A percentile compares a stretch with the other conserved stretches of the same genome.
Evolutionary conservation across 2,888 invertebrate genomes (phyloP).

Genomic region (Norana najaformis): DNA sequence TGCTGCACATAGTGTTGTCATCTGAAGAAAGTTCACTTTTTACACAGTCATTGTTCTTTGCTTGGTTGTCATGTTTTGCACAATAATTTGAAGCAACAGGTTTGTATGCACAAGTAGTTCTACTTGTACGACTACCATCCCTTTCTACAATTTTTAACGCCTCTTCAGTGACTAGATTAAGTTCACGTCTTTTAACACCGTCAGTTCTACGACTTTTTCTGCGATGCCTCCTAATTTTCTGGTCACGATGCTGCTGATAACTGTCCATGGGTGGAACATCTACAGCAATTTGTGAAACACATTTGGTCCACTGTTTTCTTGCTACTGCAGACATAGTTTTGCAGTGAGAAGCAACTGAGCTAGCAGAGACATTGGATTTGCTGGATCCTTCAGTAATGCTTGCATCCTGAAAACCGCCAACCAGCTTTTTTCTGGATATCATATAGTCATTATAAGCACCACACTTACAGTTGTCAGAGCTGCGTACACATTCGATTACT

Average conservation of each 20-base stretch:
- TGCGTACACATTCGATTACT: background rate
- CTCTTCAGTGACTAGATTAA: background rate
- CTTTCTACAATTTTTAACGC: background rate
- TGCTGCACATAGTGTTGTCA: background rate
- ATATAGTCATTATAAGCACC: background rate
- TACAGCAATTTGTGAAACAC: background rate
- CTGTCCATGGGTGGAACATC: background rate
- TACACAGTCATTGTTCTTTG: background rate
- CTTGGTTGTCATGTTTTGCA: background rate
- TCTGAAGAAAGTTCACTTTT: background rate
- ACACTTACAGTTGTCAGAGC: background rate
- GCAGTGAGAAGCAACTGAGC: background rate
- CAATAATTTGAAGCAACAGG: background rate
- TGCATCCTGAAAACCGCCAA: background rate
- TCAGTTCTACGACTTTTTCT: slow-evolving; percentile 18
- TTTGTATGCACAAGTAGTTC: background rate
- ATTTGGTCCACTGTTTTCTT: background rate
- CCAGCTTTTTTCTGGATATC: background rate
- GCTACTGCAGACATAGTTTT: background rate
- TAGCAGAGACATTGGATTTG: background rate
- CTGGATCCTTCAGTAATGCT: background rate
- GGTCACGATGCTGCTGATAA: background rate
- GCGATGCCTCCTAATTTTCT: background rate
- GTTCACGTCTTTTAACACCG: background rate
- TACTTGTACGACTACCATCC: background rate